These are phyloP conservation scores for Tinea semifulvella DNA, from an alignment of 2,888 invertebrate genomes.

Conservation along the genomic window DNA sequence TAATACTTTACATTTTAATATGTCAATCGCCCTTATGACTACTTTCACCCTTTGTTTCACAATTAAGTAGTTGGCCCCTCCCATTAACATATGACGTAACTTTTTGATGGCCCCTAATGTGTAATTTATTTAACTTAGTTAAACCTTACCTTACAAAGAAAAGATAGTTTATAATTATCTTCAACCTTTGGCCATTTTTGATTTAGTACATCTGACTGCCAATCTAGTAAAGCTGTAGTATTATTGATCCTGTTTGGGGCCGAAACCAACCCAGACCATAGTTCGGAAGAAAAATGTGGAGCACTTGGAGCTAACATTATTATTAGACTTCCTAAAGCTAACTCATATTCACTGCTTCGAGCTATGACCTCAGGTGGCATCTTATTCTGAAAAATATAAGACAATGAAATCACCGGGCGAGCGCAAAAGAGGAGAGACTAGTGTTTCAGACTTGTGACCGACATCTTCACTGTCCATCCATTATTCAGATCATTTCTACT, in stretches of 20 bases:
- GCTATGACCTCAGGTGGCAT: slow-evolving; percentile 68
- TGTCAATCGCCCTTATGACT: no score
- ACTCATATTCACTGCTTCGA: slow-evolving; percentile 77
- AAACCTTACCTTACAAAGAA: slow-evolving; percentile 68
- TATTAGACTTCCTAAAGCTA: slow-evolving; percentile 79
- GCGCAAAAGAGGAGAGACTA: no score
- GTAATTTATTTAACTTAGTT: no score
- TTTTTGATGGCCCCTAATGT: no score
- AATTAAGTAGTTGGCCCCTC: no score
- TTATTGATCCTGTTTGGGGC: slow-evolving; percentile 67
- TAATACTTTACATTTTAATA: no score
- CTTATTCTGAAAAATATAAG: slow-evolving; percentile 55
- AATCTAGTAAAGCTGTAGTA: slow-evolving; percentile 61
- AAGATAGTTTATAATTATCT: slow-evolving; percentile 70
- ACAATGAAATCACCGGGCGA: no score
- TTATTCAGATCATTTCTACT: no score
- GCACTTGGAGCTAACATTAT: slow-evolving; percentile 89
- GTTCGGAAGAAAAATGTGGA: slow-evolving; percentile 90
- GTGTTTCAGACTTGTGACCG: no score
- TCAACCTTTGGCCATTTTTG: slow-evolving; percentile 85
- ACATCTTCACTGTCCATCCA: no score
- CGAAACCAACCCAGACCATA: slow-evolving; percentile 83
- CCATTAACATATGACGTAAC: no score
- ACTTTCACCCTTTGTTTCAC: no score
- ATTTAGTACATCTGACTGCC: slow-evolving; percentile 75